Evolutionary conservation across 1,140 invertebrate species (phyloP).

Genomic region (Tetramorium simillimum): DNA sequence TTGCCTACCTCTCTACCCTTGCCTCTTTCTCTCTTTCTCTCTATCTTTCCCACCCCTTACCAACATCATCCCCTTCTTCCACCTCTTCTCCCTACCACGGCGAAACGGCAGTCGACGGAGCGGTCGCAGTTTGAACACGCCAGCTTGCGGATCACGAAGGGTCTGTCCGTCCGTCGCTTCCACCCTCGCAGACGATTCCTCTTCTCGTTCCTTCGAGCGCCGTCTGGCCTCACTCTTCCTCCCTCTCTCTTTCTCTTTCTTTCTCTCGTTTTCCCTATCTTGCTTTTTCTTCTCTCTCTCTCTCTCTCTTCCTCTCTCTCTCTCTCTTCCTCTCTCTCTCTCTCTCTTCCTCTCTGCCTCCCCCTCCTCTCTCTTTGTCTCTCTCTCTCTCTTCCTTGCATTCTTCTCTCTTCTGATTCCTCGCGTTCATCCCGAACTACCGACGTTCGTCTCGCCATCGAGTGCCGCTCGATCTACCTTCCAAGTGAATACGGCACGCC

Average conservation of each 20-base stretch:
- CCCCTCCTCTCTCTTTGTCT: background rate
- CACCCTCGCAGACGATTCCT: constrained; percentile 53
- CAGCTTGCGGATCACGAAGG: constrained; percentile 54
- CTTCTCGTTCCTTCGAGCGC: constrained; percentile 50
- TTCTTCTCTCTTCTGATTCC: background rate
- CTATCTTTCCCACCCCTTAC: background rate
- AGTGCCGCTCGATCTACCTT: background rate
- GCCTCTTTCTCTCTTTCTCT: constrained; percentile 5
- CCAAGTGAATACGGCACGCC: constrained; percentile 30
- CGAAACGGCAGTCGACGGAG: constrained; percentile 37
- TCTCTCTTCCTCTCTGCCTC: background rate
- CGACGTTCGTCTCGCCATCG: constrained; percentile 13
- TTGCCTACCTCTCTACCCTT: background rate
- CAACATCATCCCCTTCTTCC: constrained; percentile 26
- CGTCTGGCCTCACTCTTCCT: background rate
- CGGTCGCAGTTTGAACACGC: constrained; percentile 51
- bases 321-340: background rate
- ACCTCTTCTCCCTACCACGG: constrained; percentile 27
- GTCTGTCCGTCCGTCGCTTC: constrained; percentile 45
- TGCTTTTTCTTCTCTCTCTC: background rate
- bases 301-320: background rate
- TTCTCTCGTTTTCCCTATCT: background rate
- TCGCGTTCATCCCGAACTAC: constrained; percentile 10
- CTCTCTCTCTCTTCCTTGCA: background rate
- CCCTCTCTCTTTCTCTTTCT: background rate